These are phyloP conservation scores for Alloscopus bannaensis DNA, from an alignment of 2,888 invertebrate species.

Conservation along the genomic window DNA sequence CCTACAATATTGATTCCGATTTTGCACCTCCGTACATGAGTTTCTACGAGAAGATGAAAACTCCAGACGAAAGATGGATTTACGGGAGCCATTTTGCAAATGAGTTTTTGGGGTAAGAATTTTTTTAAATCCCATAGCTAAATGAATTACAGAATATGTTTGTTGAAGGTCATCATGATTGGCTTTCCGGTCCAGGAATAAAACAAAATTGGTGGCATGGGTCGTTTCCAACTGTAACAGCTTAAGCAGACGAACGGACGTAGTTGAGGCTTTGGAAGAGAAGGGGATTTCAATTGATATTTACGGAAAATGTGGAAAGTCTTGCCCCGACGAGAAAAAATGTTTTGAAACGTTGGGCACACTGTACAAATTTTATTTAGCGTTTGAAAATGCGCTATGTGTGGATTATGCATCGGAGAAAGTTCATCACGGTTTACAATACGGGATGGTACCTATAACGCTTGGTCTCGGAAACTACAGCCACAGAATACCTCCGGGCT, in stretches of 20 bases:
- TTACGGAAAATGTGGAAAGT: constrained; percentile 52
- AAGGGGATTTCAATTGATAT: constrained; percentile 29
- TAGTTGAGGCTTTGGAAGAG: constrained; percentile 13
- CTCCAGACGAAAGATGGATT: background rate
- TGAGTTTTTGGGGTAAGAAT: background rate
- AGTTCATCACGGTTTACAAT: constrained; percentile 24
- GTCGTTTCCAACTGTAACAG: constrained; percentile 42
- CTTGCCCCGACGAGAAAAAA: background rate
- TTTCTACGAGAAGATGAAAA: background rate
- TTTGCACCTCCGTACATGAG: constrained; percentile 20
- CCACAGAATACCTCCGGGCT: background rate
- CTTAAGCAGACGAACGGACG: constrained; percentile 22
- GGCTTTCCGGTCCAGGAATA: background rate
- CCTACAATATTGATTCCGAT: constrained; percentile 32
- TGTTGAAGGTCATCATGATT: background rate
- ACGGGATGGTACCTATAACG: constrained; percentile 48
- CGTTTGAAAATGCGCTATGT: constrained; percentile 52
- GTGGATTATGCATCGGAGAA: constrained; percentile 51
- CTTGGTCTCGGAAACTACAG: constrained; percentile 20
- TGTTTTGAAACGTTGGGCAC: constrained; percentile 27
- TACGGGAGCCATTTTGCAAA: constrained; percentile 10
- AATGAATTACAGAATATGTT: too few relatives aligned
- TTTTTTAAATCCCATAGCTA: background rate
- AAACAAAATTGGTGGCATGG: constrained; percentile 46
- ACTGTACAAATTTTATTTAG: constrained; percentile 53